These are phyloP conservation scores for Eubasilissa splendida DNA, from an alignment of 2,888 invertebrate genomes.

Conservation along the genomic window DNA sequence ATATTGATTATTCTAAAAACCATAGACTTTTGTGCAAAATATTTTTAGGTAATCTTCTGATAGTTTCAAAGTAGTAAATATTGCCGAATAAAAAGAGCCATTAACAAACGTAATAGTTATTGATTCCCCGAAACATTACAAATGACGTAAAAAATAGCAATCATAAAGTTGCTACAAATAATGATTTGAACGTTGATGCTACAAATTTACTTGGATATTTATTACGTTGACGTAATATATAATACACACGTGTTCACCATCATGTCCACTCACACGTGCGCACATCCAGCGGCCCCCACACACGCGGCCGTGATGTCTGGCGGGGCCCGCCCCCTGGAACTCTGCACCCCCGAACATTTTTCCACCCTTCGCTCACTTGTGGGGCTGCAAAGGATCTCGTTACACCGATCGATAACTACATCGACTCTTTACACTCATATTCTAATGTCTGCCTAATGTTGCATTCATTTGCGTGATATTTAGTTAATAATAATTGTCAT, in stretches of 20 bases:
- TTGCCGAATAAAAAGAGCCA: too few relatives aligned
- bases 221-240: not conserved
- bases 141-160: too few relatives aligned
- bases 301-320: not conserved
- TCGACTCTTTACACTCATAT: not conserved
- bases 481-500: too few relatives aligned
- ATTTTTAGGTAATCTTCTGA: too few relatives aligned
- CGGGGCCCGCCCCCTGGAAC: conserved; percentile 8
- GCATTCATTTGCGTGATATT: not conserved
- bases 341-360: not conserved
- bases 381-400: conserved; percentile 31
- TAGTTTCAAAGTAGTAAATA: too few relatives aligned
- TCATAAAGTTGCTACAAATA: too few relatives aligned
- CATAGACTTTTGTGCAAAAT: too few relatives aligned
- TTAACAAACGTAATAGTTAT: too few relatives aligned
- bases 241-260: conserved; percentile 14
- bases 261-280: not conserved
- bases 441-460: not conserved
- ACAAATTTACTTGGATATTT: not conserved
- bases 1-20: not conserved
- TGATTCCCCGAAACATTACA: too few relatives aligned
- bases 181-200: not conserved
- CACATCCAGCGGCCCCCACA: not conserved
- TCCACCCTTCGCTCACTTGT: conserved; percentile 21
- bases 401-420: conserved; percentile 36